These are phyloP conservation scores for Heliconius congener DNA, from an alignment of 1,140 invertebrate species.

Conservation along the genomic window DNA sequence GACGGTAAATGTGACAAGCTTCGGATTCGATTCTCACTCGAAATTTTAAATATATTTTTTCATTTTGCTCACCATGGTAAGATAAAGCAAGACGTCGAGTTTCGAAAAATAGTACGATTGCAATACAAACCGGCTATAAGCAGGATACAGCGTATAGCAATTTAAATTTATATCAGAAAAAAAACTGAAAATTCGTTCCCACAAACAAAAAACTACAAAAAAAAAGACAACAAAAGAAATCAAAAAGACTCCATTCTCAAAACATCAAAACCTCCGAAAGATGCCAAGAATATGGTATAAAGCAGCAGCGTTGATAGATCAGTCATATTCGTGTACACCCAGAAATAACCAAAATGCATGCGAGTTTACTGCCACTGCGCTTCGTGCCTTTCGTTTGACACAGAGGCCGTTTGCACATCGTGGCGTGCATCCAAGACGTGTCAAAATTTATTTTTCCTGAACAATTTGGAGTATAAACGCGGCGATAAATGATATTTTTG, in stretches of 20 bases:
- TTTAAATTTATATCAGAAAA: no score
- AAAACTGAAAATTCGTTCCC: not conserved
- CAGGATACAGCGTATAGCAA: no score
- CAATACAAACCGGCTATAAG: no score
- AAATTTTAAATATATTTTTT: no score
- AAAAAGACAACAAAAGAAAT: conserved; percentile 14
- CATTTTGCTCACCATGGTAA: no score
- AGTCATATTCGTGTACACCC: not conserved
- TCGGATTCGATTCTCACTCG: no score
- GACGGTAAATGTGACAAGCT: no score
- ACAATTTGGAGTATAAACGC: not conserved
- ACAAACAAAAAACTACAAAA: not conserved
- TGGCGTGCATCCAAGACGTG: conserved; percentile 18
- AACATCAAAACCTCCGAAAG: not conserved
- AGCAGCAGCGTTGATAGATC: not conserved
- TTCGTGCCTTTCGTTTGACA: conserved; percentile 19
- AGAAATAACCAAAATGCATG: not conserved
- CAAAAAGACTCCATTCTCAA: not conserved
- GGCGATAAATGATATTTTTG: conserved; percentile 7
- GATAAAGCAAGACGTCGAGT: no score
- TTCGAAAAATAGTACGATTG: no score
- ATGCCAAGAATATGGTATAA: not conserved
- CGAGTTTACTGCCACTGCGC: conserved; percentile 4
- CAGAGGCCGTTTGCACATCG: conserved; percentile 12
- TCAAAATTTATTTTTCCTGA: conserved; percentile 12